Evolutionary conservation across 2,888 invertebrate genomes (phyloP), one percentile per base, ranked within the genome.

Genomic region (Synergus japonicus): DNA sequence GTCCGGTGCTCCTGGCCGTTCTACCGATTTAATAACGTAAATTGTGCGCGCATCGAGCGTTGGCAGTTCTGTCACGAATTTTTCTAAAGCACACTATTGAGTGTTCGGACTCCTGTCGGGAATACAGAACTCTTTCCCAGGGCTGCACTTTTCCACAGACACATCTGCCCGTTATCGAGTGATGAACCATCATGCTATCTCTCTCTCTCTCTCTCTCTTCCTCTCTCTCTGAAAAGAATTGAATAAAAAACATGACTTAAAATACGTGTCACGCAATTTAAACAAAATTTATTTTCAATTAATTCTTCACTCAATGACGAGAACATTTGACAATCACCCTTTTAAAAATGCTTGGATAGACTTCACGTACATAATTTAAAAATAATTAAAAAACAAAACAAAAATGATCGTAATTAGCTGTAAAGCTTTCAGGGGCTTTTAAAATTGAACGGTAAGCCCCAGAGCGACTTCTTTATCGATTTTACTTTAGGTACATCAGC

Each of bases 61-160:
- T 88, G 83, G 87, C 83, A 89, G 87, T 89, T 84, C 82, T 85
- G 87, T 88, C 89, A 88, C 89, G 89, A 89, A 88, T 88, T 89
- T 89, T 88, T 90, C 90, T 88, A 91, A 91, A 91, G 91, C 90
- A 90, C 91, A 90, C 91, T 91, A 91, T 91, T 90, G 91, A 91
- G 91, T 91, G 91, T 90, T 90, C 88, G 86, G 85, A 88, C 87
- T 90, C 89, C 87, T 90, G 91, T 87, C 83, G 88, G 84, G 91
- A 91, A 91, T 91, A 91, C 89, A 88, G 91, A 91, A 87, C 78
- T 81, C 81, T 81, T 81, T 82, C 77, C 82, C 79, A 60, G 83
- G 82, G 81, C 85, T 82, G 84, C 83, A 82, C 76, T 84, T 83
- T 85, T 82, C 83, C 83, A 54, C 79, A 79, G 78, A 79, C 80